Evolutionary conservation across 2,888 invertebrate species (phyloP).

Genomic region (Drosophila ezoana): DNA sequence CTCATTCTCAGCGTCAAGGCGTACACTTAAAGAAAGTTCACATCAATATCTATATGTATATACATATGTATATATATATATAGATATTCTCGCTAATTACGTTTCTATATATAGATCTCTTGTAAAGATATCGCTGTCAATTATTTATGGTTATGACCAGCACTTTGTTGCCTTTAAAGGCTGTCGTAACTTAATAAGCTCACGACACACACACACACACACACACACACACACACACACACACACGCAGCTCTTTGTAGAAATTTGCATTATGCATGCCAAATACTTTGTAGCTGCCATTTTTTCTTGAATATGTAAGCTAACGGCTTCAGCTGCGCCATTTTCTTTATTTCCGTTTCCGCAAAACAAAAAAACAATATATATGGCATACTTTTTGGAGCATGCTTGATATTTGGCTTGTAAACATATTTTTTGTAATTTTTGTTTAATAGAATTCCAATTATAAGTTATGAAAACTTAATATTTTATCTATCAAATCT

Average conservation of each 20-base stretch:
- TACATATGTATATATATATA: background rate
- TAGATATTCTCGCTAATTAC: background rate
- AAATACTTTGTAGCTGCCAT: constrained; percentile 17
- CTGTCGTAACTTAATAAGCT: constrained; percentile 27
- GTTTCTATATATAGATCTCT: constrained; percentile 8
- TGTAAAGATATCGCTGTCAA: constrained; percentile 55
- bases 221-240: constrained; percentile 8
- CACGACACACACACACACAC: background rate
- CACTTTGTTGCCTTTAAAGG: constrained; percentile 58
- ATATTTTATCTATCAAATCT: too few species aligned
- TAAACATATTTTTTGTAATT: background rate
- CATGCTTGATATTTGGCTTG: background rate
- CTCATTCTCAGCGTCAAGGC: constrained; percentile 49
- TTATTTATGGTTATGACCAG: constrained; percentile 53
- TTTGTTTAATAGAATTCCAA: too few species aligned
- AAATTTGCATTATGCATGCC: constrained; percentile 47
- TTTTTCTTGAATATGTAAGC: background rate
- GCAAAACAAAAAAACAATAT: background rate
- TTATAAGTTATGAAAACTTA: too few species aligned
- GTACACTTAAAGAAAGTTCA: constrained; percentile 11
- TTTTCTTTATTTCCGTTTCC: constrained; percentile 9
- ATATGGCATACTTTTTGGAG: constrained; percentile 9
- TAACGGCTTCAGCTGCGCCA: constrained; percentile 4
- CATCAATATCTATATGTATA: background rate
- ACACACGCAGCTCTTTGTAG: constrained; percentile 17